Base-by-base conservation (phyloP, 2,113 vertebrate species). In the Elachura formosa region DNA sequence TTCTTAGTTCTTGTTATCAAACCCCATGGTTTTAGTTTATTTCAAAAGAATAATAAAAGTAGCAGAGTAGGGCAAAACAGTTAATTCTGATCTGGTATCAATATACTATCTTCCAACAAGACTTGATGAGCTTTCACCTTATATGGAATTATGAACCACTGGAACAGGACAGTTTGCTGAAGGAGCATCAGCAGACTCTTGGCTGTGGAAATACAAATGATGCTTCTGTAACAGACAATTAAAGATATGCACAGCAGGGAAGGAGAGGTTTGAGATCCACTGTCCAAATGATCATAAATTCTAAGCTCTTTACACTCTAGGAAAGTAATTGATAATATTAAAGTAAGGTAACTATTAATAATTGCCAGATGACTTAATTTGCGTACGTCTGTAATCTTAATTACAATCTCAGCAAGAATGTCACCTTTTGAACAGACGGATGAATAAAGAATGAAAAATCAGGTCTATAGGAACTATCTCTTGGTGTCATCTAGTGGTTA, bases 401-500 rank as follows among this genome's bases (percentile, higher is more conserved):
- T 96, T 97, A 97, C 96, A 95, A 93, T 97, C 93, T 96, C 87
- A 97, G 96, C 95, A 96, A 97, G 97, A 97, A 94, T 88, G 94
- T 96, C 92, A 96, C 91, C 95, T 96, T 95, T 97, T 84, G 91
- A 96, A 90, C 66, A 94, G 88, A 52, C 91, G 79, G 88, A 75
- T 49, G 94, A 96, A 96, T 95, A 91, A 94, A 91, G 90, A 97
- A 96, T 94, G 96, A 96, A 97, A 98, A 73, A 96, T 96, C 96
- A 94, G 86, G 96, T 96, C 92, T 98, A 98, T 95, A 98, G 97
- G 95, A 97, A 98, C 98, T 98, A 99, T 99, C 98, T 98, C 98
- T 98, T 98, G 98, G 98, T 99, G 99, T 98, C 99, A 99, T 99
- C 99, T 99, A 99, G 99, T 99, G 99, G 99, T 87, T 98, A 92